phyloP scores from a whole-genome alignment of 1,140 invertebrate genomes.

The Bombyx mandarina region DNA sequence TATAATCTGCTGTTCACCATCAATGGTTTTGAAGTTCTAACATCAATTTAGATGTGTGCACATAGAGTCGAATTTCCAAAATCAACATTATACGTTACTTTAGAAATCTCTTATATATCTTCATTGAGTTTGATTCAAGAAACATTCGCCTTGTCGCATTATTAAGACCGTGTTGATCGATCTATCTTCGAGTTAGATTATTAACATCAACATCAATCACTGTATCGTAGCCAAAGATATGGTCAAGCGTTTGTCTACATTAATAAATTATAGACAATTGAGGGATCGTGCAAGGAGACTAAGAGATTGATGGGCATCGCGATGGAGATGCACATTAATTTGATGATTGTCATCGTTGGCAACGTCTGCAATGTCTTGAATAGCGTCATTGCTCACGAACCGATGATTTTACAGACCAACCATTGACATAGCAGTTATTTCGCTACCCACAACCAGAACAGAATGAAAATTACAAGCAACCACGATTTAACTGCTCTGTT shows the following conservation, averaged over 20 bases:
- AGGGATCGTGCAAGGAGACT: constrained; percentile 30
- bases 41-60: too few relatives aligned
- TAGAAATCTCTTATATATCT: not conserved
- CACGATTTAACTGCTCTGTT: too few relatives aligned
- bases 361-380: constrained; percentile 16
- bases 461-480: too few relatives aligned
- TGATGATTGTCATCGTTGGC: constrained; percentile 37
- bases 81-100: not conserved
- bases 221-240: constrained; percentile 14
- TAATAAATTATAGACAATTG: constrained; percentile 36
- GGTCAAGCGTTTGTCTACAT: constrained; percentile 18
- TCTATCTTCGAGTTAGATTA: too few relatives aligned
- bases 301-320: constrained; percentile 39
- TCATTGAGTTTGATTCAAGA: too few relatives aligned
- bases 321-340: constrained; percentile 29
- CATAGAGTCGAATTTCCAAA: too few relatives aligned
- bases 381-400: constrained; percentile 28
- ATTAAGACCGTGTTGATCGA: too few relatives aligned
- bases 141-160: too few relatives aligned
- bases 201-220: constrained; percentile 14
- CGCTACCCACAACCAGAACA: not conserved
- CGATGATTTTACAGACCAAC: constrained; percentile 23
- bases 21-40: too few relatives aligned
- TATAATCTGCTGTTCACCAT: constrained; percentile 19
- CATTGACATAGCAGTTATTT: constrained; percentile 16